These are phyloP conservation scores for Muntiacus reevesi DNA, from an alignment of 2,113 vertebrate species.

Conservation along the genomic window DNA sequence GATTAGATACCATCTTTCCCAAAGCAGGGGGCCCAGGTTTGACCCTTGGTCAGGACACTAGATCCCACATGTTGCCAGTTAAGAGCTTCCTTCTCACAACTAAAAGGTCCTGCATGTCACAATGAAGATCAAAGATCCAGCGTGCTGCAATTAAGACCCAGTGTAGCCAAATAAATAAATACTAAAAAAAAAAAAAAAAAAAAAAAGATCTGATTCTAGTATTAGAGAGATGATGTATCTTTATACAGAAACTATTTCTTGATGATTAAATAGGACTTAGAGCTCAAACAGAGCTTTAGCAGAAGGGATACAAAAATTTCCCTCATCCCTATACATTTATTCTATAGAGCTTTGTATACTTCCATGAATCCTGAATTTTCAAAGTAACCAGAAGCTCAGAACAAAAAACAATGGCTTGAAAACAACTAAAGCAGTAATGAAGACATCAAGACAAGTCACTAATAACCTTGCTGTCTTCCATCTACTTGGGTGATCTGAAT, in stretches of 20 bases:
- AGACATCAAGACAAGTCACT: not conserved
- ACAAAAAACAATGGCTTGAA: not conserved
- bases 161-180: not conserved
- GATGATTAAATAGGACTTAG: not conserved
- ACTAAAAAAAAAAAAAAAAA: not conserved
- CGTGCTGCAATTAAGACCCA: not conserved
- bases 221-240: not conserved
- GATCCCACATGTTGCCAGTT: not conserved
- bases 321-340: not conserved
- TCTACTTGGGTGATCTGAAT: not conserved
- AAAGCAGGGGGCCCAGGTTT: not conserved
- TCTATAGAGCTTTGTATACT: not conserved
- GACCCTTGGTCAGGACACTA: not conserved
- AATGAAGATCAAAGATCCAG: not conserved
- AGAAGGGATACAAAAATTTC: not conserved
- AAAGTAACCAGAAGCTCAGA: conserved; percentile 29
- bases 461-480: not conserved
- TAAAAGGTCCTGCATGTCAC: not conserved
- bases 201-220: not conserved
- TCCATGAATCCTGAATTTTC: not conserved
- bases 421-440: not conserved
- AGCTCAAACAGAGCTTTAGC: not conserved
- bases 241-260: not conserved
- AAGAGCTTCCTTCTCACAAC: not conserved
- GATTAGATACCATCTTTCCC: not conserved